Base-by-base conservation (phyloP, 2,888 invertebrate species). In the Hoplodrina blanda region DNA sequence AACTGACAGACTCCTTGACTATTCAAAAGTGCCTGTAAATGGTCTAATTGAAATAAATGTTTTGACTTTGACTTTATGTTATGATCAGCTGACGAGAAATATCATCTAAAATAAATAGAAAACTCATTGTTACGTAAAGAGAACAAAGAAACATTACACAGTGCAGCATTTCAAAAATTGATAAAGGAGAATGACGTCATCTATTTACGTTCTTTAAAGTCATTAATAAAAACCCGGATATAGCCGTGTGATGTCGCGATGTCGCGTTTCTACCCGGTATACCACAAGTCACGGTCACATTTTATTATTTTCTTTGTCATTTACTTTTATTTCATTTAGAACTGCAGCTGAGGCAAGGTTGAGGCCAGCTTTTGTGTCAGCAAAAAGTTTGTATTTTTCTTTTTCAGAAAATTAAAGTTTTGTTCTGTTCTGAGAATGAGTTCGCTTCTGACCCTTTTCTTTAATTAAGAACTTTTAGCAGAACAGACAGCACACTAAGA, bases 291-390 rank as follows among this genome's bases (percentile, higher is more conserved):
- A 74, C 65, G 75, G 75, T 57, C 10, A 65, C 0, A 30, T 37
- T 74, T 53, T 57, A 74, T 57, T 46, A 20, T 56, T 74, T 46
- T 19, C 25, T 37, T 74, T 57, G 52, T 65, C 25, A 57, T 72
- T 74, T 30, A 64, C 19, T 46, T 73, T 71, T 56, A 73, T 64
- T 3, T 56, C 11, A 30, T 20, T 15, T 20, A 46, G 19, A 52
- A 52, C 8, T 57, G 33, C 56, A 52, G 37, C 15, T 46, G 0
- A n/a, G 11, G 30, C 17, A n/a, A 50, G 54, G 20, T 44, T 4
- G 33, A 7, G 2, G 30, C 6, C 44, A 8, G 37, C n/a, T 13
- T 33, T 46, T 5, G 10, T 25, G 15, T 33, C 15, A 17, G 4
- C 11, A 8, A 55, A n/a, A 20, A 19, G 13, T 6, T 57, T 11